These are phyloP conservation scores for Zaprionus bogoriensis DNA, from an alignment of 2,888 invertebrate genomes.

Conservation along the genomic window DNA sequence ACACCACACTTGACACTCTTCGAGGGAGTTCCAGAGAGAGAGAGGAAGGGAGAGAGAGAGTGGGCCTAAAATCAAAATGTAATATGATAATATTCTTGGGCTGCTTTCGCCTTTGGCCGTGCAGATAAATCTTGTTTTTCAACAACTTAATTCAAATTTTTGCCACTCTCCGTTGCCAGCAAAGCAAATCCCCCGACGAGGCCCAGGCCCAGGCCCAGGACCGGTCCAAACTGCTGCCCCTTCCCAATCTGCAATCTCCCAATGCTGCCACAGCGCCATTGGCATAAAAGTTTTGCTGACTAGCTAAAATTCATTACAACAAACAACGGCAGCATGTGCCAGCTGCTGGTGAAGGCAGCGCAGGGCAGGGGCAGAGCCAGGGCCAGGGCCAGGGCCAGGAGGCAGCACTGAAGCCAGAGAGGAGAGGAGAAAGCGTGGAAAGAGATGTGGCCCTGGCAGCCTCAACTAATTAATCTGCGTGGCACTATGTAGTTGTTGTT, in stretches of 20 bases:
- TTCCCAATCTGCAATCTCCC: slow-evolving; percentile 8
- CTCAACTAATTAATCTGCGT: slow-evolving; percentile 80
- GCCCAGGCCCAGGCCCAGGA: not conserved
- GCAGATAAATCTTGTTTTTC: slow-evolving; percentile 70
- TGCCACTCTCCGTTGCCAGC: slow-evolving; percentile 29
- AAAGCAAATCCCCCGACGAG: not conserved
- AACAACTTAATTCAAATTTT: slow-evolving; percentile 66
- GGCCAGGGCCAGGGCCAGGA: slow-evolving; percentile 46
- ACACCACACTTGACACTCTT: slow-evolving; percentile 12
- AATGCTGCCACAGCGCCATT: slow-evolving; percentile 38
- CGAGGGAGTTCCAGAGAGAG: no score
- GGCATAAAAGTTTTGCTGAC: slow-evolving; percentile 80
- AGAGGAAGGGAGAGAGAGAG: no score
- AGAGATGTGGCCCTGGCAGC: slow-evolving; percentile 57
- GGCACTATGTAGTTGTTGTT: slow-evolving; percentile 32
- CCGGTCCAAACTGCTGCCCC: not conserved
- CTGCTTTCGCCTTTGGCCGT: slow-evolving; percentile 15
- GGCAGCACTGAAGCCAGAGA: slow-evolving; percentile 15
- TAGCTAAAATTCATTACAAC: slow-evolving; percentile 80
- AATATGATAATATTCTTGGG: slow-evolving; percentile 45
- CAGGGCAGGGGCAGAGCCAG: no score
- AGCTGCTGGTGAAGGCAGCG: slow-evolving; percentile 38
- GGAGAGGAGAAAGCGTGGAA: not conserved
- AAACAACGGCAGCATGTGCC: slow-evolving; percentile 56
- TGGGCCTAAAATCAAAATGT: slow-evolving; percentile 44